Evolutionary conservation across 2,888 invertebrate genomes (phyloP), one percentile per base, ranked within the genome.

Genomic region (Oxyteleia sp.): DNA sequence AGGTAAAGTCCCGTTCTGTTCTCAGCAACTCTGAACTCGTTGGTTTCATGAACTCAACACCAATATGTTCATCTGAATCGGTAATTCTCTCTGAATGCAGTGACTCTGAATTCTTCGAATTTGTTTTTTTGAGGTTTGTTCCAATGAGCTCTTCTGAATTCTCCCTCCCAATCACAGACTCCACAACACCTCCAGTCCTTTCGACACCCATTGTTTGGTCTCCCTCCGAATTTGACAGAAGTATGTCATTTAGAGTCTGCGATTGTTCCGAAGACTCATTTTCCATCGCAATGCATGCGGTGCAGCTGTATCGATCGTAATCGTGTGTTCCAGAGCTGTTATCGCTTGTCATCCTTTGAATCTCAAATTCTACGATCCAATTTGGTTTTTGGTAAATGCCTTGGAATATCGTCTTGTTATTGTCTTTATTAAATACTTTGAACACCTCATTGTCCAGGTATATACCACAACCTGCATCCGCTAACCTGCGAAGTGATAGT

Each of bases 401-500:
- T 23, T 71, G 57, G 32, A 84, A 82, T 61, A 84, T 80, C 13
- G 80, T 76, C 45, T 68, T 82, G 55, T 76, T 35, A 29, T 71
- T 72, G 4, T 66, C 45, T 74, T 76, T 79, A 38, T 84, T 59
- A 47, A 47, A 84, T 5, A 79, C 75, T 72, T 63, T 80, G 41
- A 85, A 72, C 10, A 26, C 26, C 26, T 69, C n/a, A 16, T 69
- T 38, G 15, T 69, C 47, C 29, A 69, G 13, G n/a, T 66, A 53
- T 68, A 68, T 64, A 13, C 38, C 29, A 35, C 49, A 38, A 38
- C 38, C 61, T n/a, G 61, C 61, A 16, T 86, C 84, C 38, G 61
- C 86, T 47, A 87, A 76, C 41, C 66, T 81, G 66, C 87, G 68
- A 3, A 87, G 47, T 5, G 87, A 87, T 29, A 87, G 51, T 11